Base-by-base conservation (phyloP, 2,797 vertebrate species). In the Vultur gryphus region DNA sequence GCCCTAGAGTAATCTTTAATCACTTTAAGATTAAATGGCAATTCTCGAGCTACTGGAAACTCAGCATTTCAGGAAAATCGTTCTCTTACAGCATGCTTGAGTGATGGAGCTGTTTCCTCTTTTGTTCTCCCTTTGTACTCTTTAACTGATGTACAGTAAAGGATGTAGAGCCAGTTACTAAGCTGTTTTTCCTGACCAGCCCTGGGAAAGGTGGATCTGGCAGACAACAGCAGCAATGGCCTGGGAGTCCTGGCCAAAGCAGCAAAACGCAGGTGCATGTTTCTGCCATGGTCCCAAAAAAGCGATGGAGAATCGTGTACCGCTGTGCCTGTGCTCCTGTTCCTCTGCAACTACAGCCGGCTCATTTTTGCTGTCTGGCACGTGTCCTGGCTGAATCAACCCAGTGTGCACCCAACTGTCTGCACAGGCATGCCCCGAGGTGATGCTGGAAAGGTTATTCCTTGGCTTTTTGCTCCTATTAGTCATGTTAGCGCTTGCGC, bases 241-340 rank as follows among this genome's bases (percentile, higher is more conserved):
- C 31, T 15, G 23, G 19, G n/a, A 78, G 9, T 20, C 21, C 71
- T 28, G 48, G 10, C 25, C 76, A 75, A 46, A 65, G 66, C 57
- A 67, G 35, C 2, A 17, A 62, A 67, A 37, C 0, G 0, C 2
- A 2, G 54, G 11, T 43, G 39, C 0, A 0, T 31, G 7, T 55
- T 88, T 87, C 57, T 84, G 29, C 31, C 17, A 0, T 1, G 1
- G 11, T 58, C 16, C 62, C 7, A 0, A 28, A 75, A 69, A 77
- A 58, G 9, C 0, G 1, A 19, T 6, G 58, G 62, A 58, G 62
- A 82, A 29, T 9, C 0, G 1, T 15, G 43, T 8, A 21, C 24
- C 1, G 3, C 33, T 35, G n/a, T 48, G 57, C 5, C 28, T 2
- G 26, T 80, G 84, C 57, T 91, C 31, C 37, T 33, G 31, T 1